Conservation (phyloP, 2,888 invertebrate genomes). For the Osedax frankpressi region DNA sequence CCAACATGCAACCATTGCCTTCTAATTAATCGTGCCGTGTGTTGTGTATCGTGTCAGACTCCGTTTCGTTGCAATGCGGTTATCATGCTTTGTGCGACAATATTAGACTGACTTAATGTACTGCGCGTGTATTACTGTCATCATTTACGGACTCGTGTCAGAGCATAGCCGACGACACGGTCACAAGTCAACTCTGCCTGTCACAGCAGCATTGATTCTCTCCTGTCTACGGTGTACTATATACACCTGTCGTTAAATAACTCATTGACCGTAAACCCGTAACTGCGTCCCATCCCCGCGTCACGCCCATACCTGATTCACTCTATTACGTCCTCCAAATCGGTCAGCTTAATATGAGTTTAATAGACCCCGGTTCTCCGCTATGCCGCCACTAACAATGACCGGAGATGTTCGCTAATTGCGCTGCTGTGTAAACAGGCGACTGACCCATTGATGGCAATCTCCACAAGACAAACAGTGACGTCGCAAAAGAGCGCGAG, state of each 20-base stretch:
- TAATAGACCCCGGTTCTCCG: conserved; percentile 5
- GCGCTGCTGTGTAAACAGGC: conserved; percentile 4
- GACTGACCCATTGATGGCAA: conserved; percentile 1
- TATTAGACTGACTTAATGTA: not conserved
- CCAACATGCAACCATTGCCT: not conserved
- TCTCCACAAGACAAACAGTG: not conserved
- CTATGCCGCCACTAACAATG: not conserved
- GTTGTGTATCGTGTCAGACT: not conserved
- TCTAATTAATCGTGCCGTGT: not conserved
- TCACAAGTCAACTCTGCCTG: not conserved
- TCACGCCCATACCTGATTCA: conserved; percentile 2
- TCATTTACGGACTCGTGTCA: not conserved
- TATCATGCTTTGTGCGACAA: conserved; percentile 1
- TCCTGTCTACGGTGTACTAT: not conserved
- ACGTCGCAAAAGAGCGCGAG: conserved; percentile 8
- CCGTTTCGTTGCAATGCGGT: not conserved
- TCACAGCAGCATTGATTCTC: not conserved
- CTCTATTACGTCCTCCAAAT: not conserved
- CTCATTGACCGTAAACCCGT: not conserved
- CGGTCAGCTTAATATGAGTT: conserved; percentile 5
- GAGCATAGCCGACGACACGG: not conserved
- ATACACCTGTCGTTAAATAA: not conserved
- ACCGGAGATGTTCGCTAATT: conserved; percentile 1
- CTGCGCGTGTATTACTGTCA: not conserved
- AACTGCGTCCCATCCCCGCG: not conserved